phyloP scores from a whole-genome alignment of 2,113 vertebrate genomes.

The Jacana jacana region DNA sequence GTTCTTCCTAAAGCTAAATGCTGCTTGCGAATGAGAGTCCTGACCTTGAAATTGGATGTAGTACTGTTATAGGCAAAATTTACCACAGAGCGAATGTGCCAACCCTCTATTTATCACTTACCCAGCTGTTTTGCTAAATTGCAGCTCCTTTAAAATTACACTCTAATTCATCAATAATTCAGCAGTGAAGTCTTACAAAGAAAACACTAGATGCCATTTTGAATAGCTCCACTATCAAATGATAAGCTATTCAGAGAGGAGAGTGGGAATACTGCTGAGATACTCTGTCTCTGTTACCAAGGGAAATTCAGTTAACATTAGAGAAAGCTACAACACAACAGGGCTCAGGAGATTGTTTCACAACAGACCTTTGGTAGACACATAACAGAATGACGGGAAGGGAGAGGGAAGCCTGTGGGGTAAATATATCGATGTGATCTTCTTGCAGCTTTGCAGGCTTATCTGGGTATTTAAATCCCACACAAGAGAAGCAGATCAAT shows the following conservation, averaged over 20 bases:
- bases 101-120: constrained; percentile 30
- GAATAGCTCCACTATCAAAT: constrained; percentile 12
- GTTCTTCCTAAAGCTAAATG: neutral
- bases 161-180: constrained; percentile 53
- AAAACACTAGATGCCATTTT: constrained; percentile 54
- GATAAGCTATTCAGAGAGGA: neutral
- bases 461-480: constrained; percentile 15
- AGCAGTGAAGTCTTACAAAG: neutral
- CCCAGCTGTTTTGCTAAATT: constrained; percentile 42
- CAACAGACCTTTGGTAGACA: constrained; percentile 23
- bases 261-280: constrained; percentile 6
- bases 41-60: constrained; percentile 12
- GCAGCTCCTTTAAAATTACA: constrained; percentile 27
- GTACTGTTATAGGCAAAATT: neutral
- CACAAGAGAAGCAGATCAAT: constrained; percentile 7
- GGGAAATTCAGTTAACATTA: neutral
- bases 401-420: constrained; percentile 43
- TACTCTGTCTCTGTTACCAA: neutral
- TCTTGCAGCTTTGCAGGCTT: constrained; percentile 39
- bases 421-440: constrained; percentile 42
- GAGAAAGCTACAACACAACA: neutral
- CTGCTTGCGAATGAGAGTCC: neutral
- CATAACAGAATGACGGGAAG: neutral
- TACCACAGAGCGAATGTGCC: neutral
- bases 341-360: neutral